Base-by-base conservation (phyloP, 2,113 vertebrate genomes). In the Phrynosoma platyrhinos region DNA sequence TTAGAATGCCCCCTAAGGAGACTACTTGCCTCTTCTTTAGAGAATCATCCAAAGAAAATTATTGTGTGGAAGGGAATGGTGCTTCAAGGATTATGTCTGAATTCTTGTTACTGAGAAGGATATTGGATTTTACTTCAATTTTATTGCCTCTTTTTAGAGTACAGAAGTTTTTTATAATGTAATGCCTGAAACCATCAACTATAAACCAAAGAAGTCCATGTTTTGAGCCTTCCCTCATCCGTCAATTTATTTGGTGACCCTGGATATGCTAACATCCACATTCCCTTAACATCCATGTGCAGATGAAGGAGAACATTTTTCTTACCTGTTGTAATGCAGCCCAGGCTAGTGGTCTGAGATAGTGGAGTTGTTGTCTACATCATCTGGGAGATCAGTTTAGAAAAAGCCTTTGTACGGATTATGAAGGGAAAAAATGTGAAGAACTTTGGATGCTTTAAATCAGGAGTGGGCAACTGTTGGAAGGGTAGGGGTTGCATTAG, bases 21-120 rank as follows among this genome's bases (percentile, higher is more conserved):
- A 84, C 83, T n/a, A 75, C 52, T 40, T 68, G 40, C 40, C 40
- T 53, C 62, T 85, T 52, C 30, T 78, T 77, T 66, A 85, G 42
- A 68, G 1, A 66, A 2, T 47, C 30, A 47, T 52, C 40, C 47
- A 78, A 85, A 21, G 1, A n/a, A 78, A 66, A 47, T 68, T 52
- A 68, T 32, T 68, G 27, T 47, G 40, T 79, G 40, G 62, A 66
- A 86, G 47, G 30, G 8, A 77, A n/a, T 85, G 5, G 30, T 32
- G 47, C 40, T 78, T 52, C 74, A 64, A 52, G 21, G 27, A 9
- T 27, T 84, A 71, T 74, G 82, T 23, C 42, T 83, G 69, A 83
- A 83, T 21, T 83, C 23, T 12, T 21, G 7, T 32, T 72, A 53
- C n/a, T 72, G 30, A 52, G n/a, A 83, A 9, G 9, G 42, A n/a